A percentile compares a stretch with the other conserved stretches of the same genome.
These are phyloP conservation scores for Catocala sponsa DNA, from an alignment of 2,888 invertebrate species.

Conservation along the genomic window DNA sequence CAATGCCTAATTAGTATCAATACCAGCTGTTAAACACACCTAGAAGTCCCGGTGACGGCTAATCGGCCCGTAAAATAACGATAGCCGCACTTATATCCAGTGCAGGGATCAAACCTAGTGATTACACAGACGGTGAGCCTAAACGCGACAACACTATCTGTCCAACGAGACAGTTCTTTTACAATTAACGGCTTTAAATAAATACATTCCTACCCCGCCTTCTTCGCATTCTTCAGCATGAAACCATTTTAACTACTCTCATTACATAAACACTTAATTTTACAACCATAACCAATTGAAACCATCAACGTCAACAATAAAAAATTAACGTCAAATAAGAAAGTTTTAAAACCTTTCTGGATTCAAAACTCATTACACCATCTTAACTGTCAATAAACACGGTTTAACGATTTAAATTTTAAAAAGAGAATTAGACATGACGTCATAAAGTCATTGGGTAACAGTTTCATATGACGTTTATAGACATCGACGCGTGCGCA, in stretches of 20 bases:
- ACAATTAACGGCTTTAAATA: constrained; percentile 9
- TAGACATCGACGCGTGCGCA: constrained; percentile 76
- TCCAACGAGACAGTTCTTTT: neutral
- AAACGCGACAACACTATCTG: too few relatives aligned
- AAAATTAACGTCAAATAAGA: constrained; percentile 57
- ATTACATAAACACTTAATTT: constrained; percentile 52
- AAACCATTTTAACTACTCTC: constrained; percentile 40
- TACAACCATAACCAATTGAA: constrained; percentile 50
- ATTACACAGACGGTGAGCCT: too few relatives aligned
- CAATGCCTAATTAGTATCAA: too few relatives aligned
- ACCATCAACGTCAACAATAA: constrained; percentile 44
- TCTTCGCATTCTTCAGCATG: constrained; percentile 21
- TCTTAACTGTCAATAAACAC: constrained; percentile 71
- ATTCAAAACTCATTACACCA: constrained; percentile 59
- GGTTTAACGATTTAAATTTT: constrained; percentile 57
- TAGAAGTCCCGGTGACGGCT: too few relatives aligned
- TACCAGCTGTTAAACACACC: too few relatives aligned
- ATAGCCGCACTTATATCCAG: too few relatives aligned
- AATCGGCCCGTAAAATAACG: too few relatives aligned
- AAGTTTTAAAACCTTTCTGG: constrained; percentile 53
- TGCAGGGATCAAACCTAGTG: too few relatives aligned
- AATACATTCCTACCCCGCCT: constrained; percentile 10
- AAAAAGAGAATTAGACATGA: constrained; percentile 42
- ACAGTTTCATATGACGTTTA: constrained; percentile 42
- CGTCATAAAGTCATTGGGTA: constrained; percentile 57